These are phyloP conservation scores for Limonius californicus DNA, from an alignment of 1,140 invertebrate species.

Conservation along the genomic window DNA sequence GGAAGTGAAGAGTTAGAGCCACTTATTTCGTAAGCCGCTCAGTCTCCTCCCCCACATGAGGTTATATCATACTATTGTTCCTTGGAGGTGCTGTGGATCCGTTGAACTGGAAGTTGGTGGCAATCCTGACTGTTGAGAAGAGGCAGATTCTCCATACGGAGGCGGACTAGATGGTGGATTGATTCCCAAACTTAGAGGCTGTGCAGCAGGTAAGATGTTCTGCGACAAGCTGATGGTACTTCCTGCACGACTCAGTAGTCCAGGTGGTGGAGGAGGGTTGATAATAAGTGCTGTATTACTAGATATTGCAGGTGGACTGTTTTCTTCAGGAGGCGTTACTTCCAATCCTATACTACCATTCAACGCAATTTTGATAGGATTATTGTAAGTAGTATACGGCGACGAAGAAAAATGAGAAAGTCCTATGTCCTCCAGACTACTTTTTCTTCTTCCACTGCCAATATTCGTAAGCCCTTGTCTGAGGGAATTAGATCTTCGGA, in stretches of 20 bases:
- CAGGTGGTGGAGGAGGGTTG: slow-evolving; percentile 52
- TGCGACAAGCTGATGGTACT: slow-evolving; percentile 47
- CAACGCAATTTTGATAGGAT: slow-evolving; percentile 77
- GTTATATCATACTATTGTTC: slow-evolving; percentile 90
- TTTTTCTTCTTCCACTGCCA: slow-evolving; percentile 62
- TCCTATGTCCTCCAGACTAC: slow-evolving; percentile 81
- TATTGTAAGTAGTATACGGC: slow-evolving; percentile 54
- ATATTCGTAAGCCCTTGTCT: slow-evolving; percentile 65
- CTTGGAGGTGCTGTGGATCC: slow-evolving; percentile 75
- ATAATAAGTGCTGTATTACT: slow-evolving; percentile 57
- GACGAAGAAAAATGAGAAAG: slow-evolving; percentile 65
- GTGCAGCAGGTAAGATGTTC: slow-evolving; percentile 51
- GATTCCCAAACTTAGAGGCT: slow-evolving; percentile 38
- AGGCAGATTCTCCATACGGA: slow-evolving; percentile 24
- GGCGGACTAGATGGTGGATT: slow-evolving; percentile 32
- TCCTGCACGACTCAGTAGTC: slow-evolving; percentile 31
- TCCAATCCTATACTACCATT: slow-evolving; percentile 83
- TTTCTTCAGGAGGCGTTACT: slow-evolving; percentile 71
- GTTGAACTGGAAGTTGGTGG: slow-evolving; percentile 44
- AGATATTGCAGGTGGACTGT: slow-evolving; percentile 48
- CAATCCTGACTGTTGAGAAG: slow-evolving; percentile 34
- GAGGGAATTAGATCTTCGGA: slow-evolving; percentile 78
- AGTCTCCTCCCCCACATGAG: slow-evolving; percentile 82
- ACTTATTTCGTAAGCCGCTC: slow-evolving; percentile 65
- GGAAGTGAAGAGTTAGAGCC: slow-evolving; percentile 53